Percentiles rank a stretch among this genome's conserved stretches.
Conservation (phyloP, 1,140 invertebrate genomes). For the Oedothorax gibbosus region DNA sequence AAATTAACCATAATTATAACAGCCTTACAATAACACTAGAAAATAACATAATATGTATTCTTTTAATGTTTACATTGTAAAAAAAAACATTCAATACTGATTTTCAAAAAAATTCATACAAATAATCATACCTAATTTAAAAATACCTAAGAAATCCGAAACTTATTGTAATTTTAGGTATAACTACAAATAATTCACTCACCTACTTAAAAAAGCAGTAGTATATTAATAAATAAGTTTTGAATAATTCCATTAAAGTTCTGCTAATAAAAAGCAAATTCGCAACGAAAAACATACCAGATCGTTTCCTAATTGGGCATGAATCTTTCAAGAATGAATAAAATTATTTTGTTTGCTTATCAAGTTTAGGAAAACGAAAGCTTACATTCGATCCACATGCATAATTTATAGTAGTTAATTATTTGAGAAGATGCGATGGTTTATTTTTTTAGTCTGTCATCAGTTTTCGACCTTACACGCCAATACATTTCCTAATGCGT, state of each 20-base stretch:
- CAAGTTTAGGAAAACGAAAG: neutral
- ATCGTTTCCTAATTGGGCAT: slow-evolving; percentile 3
- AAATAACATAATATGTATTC: too few relatives aligned
- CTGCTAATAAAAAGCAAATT: neutral
- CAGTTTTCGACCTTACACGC: neutral
- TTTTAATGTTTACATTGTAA: too few relatives aligned
- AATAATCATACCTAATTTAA: too few relatives aligned
- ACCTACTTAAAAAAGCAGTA: neutral
- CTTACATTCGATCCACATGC: slow-evolving; percentile 30
- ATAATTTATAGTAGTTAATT: slow-evolving; percentile 40
- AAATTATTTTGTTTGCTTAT: slow-evolving; percentile 28
- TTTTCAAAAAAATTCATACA: too few relatives aligned
- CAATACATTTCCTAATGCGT: neutral
- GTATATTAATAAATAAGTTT: slow-evolving; percentile 20
- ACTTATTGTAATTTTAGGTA: neutral
- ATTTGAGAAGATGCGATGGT: slow-evolving; percentile 10
- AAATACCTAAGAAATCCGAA: too few relatives aligned
- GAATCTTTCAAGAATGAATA: slow-evolving; percentile 41
- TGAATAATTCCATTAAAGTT: slow-evolving; percentile 35
- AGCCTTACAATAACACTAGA: too few relatives aligned
- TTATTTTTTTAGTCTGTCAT: slow-evolving; percentile 35
- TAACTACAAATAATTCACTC: neutral
- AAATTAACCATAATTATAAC: too few relatives aligned
- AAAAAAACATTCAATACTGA: too few relatives aligned
- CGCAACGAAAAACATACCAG: slow-evolving; percentile 4